These are phyloP conservation scores for Platycercus adscitus DNA, from an alignment of 2,113 vertebrate species.

Conservation along the genomic window DNA sequence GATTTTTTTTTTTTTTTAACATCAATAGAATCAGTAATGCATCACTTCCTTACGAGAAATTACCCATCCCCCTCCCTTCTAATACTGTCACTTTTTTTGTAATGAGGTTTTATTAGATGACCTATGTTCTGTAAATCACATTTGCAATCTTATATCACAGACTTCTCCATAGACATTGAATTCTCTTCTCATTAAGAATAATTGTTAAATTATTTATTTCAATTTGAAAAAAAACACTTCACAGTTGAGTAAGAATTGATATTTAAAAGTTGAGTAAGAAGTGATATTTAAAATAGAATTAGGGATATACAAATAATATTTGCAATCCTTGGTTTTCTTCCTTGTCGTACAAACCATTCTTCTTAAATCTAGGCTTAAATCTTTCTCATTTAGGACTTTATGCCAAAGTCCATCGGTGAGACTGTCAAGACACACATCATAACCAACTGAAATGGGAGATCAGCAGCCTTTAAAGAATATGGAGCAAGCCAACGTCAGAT, in stretches of 20 bases:
- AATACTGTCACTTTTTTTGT: slow-evolving; percentile 51
- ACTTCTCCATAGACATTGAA: neutral
- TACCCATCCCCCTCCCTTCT: neutral
- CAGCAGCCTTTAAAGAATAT: neutral
- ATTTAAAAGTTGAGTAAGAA: neutral
- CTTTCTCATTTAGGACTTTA: neutral
- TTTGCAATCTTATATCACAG: neutral
- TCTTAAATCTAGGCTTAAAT: neutral
- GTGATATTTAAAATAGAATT: neutral
- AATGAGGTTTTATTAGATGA: slow-evolving; percentile 30
- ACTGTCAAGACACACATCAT: neutral
- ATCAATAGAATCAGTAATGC: slow-evolving; percentile 40
- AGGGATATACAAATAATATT: neutral
- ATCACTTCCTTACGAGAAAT: slow-evolving; percentile 47
- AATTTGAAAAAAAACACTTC: neutral
- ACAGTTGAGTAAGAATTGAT: neutral
- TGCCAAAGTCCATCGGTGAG: neutral
- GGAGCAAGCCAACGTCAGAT: neutral
- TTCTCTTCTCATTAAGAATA: neutral
- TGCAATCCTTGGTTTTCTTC: neutral
- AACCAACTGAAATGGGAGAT: accelerated
- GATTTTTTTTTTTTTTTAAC: slow-evolving; percentile 32
- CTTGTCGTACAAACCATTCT: neutral
- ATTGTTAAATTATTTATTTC: neutral
- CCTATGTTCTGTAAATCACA: slow-evolving; percentile 15